phyloP scores from a whole-genome alignment of 2,113 vertebrate genomes.

The Chloropsis hardwickii region DNA sequence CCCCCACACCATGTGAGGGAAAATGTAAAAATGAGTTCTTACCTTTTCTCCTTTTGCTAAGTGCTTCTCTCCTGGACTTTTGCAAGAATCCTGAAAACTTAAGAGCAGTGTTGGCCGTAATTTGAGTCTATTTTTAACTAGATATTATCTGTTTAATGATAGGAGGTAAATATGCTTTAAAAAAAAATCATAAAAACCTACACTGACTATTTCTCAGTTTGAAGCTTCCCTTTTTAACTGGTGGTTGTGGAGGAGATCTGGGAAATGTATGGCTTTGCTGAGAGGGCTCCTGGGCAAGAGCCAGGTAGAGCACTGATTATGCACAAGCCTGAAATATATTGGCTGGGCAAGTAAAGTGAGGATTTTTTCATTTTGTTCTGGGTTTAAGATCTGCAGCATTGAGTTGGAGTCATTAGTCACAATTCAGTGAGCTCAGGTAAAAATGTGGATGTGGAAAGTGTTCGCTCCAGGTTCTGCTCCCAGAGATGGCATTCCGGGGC shows the following conservation, averaged over 20 bases:
- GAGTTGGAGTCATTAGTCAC: background rate
- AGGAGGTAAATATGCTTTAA: background rate
- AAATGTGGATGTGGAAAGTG: background rate
- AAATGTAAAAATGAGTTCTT: background rate
- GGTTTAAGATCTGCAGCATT: background rate
- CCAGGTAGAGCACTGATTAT: background rate
- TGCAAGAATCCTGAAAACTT: background rate
- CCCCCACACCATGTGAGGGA: background rate
- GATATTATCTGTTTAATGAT: background rate
- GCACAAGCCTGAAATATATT: background rate
- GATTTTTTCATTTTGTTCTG: background rate
- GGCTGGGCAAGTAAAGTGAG: background rate
- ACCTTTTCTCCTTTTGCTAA: background rate
- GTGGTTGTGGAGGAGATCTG: background rate
- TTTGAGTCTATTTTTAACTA: background rate
- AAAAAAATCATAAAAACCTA: background rate
- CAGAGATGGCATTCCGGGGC: background rate
- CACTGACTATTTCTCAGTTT: background rate
- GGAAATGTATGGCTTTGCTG: background rate
- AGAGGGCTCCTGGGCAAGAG: background rate
- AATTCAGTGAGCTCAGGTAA: background rate
- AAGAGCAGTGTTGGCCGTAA: background rate
- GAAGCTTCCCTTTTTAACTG: background rate
- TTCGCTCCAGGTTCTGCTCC: background rate
- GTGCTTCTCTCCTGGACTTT: background rate